Conservation (phyloP, 1,140 invertebrate genomes). For the Metopolophium dirhodum region DNA sequence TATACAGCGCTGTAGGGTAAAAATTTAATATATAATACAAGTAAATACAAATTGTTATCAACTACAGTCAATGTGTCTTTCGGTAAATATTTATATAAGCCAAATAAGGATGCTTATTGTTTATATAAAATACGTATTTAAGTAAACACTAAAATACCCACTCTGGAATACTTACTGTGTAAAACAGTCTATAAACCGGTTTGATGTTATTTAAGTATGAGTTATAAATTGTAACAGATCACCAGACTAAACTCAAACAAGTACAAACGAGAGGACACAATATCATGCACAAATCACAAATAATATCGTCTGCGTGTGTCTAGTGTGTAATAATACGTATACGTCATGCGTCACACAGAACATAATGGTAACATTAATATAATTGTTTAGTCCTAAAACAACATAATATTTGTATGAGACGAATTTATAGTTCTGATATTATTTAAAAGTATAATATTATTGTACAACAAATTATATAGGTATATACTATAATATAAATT, state of each 20-base stretch:
- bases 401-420: not conserved
- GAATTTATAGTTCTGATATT: not conserved
- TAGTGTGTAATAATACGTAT: not conserved
- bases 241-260: not conserved
- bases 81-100: not conserved
- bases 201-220: not conserved
- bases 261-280: not conserved
- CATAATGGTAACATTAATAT: not conserved
- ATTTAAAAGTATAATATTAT: not conserved
- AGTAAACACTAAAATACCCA: not conserved
- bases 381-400: slow-evolving; percentile 11
- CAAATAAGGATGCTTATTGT: not conserved
- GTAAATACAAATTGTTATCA: not conserved
- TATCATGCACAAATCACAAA: not conserved
- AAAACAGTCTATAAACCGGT: not conserved
- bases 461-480: not conserved
- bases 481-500: not conserved
- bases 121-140: not conserved
- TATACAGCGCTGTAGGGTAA: not conserved
- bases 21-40: not conserved
- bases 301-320: not conserved
- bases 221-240: not conserved
- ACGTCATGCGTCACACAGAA: not conserved
- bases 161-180: not conserved
- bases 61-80: not conserved